These are phyloP conservation scores for Todus mexicanus DNA, from an alignment of 2,797 vertebrate genomes.

Conservation along the genomic window DNA sequence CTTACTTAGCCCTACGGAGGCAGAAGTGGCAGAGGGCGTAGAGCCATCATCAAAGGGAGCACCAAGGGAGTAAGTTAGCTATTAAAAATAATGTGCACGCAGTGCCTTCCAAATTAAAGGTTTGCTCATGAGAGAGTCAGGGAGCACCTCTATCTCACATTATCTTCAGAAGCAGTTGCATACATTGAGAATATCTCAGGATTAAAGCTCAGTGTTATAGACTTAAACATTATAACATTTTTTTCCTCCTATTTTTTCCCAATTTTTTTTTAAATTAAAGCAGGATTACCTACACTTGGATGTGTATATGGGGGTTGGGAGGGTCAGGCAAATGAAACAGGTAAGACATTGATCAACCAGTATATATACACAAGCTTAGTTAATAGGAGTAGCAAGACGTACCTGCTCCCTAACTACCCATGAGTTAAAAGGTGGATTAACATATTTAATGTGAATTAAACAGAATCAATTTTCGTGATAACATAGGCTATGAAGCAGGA, in stretches of 20 bases:
- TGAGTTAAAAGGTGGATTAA: neutral
- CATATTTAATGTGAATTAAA: neutral
- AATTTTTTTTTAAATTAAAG: neutral
- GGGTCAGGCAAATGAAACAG: neutral
- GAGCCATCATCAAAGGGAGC: slow-evolving; percentile 44
- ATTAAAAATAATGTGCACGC: slow-evolving; percentile 17
- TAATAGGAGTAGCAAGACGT: neutral
- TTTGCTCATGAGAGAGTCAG: neutral
- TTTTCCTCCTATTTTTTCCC: neutral
- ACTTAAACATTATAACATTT: neutral
- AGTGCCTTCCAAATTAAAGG: slow-evolving; percentile 17
- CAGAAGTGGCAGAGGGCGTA: slow-evolving; percentile 4
- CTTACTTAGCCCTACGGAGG: neutral
- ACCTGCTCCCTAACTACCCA: neutral
- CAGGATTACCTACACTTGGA: neutral
- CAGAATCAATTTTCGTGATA: neutral
- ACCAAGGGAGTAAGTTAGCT: slow-evolving; percentile 14
- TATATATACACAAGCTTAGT: neutral
- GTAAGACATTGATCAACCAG: neutral
- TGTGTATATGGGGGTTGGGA: neutral
- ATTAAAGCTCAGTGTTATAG: neutral
- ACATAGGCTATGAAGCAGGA: neutral
- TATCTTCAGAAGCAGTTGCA: neutral
- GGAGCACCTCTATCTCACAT: neutral
- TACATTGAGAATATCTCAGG: neutral